Evolutionary conservation across 2,888 invertebrate genomes (phyloP), one percentile per base, ranked within the genome.

Genomic region (Luperina testacea): DNA sequence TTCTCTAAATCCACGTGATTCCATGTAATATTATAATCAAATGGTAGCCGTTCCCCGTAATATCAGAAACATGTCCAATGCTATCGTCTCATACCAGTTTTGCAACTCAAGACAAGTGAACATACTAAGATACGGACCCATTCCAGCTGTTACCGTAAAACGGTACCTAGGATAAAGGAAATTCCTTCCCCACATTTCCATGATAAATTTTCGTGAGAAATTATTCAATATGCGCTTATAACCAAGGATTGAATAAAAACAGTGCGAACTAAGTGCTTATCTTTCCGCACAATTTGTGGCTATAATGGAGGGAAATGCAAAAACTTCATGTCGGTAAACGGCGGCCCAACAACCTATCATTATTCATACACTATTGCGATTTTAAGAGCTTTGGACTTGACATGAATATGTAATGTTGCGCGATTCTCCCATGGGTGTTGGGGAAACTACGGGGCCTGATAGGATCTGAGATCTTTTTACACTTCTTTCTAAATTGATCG

Each of bases 241-340:
- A 75, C 74, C 71, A 75, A 38, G 75, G 78, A 78, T 74, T 72
- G 86, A 76, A 83, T 78, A 86, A 85, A 85, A 85, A 85, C 85
- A 86, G 86, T 85, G 85, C 85, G 85, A 85, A 85, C 85, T 82
- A 64, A 76, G 59, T 69, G 86, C 75, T 80, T 86, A 85, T 85
- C 85, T 85, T 86, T 86, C 85, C 69, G 83, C 86, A 83, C 86
- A 85, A 86, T 86, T 86, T 86, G 85, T 85, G 57, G 27, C 65
- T 24, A 27, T 85, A 85, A 85, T 85, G 82, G 84, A 73, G 77
- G 85, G 85, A 85, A 85, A 85, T 77, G 84, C 74, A 85, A 85
- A 82, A 85, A 85, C 82, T 81, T 85, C 64, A 67, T 64, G 85
- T 68, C 76, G 72, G 84, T 82, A 85, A 85, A 85, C 82, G 85